Evolutionary conservation across 1,140 invertebrate genomes (phyloP), one percentile per base, ranked within the genome.

Genomic region (Drosophila pseudoananassae): DNA sequence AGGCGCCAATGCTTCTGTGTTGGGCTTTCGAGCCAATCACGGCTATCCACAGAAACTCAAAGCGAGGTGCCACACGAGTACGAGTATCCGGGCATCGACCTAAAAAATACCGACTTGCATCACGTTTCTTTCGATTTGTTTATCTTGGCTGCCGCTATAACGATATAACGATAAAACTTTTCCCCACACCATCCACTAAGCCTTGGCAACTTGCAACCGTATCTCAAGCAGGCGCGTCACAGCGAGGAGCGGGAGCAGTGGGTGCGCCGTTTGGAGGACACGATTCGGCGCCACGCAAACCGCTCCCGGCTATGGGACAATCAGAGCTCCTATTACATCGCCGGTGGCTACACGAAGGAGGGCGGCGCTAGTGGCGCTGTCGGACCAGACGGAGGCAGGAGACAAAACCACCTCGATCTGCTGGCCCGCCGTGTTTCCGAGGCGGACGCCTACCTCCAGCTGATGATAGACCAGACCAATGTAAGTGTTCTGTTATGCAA

Each of bases 361-460:
- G 57, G 64, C 29, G 55, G 69, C 49, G n/a, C 9, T 15, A 8
- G 40, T 17, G 40, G 40, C 40, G 6, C 14, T 7, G 45, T 10
- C 15, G 58, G 25, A 3, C n/a, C 27, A 58, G 54, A 91, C 71
- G 82, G 91, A 77, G 65, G 85, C 54, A 93, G 92, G 88, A 82
- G 72, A 46, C 72, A 76, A 58, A 92, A 91, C 77, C 80, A 90
- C 56, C 85, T 92, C 63, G 87, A 92, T 75, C 64, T 89, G 59
- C 97, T 99, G 92, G 97, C 98, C 92, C 95, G 96, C 33, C 97
- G 98, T 92, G 95, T 99, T 31, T 94, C 97, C 1, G 98, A 99
- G 93, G 97, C 98, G 14, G 98, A 99, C 93, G 97, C 96, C 25
- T 99, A 99, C 93, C 94, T 99, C 45, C 98, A 99, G 93, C 94